Evolutionary conservation across 2,797 vertebrate species (phyloP), one percentile per base, ranked within the genome.

Genomic region (Catamblyrhynchus diadema): DNA sequence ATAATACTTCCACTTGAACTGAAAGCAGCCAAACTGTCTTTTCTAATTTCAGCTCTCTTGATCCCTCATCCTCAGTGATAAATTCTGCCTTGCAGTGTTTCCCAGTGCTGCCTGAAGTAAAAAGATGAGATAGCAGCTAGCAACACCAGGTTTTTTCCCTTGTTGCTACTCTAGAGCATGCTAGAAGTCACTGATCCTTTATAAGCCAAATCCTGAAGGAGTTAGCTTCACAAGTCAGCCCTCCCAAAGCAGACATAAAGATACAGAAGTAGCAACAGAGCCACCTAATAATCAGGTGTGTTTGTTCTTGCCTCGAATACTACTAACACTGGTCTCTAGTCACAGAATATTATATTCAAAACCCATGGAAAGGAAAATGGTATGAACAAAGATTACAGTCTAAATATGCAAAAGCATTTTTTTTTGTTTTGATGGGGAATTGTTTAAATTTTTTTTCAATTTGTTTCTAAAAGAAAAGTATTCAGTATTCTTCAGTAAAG

Each of bases 41-140:
- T 92, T 94, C 91, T 85, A 70, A 82, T 96, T 93, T 92, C 83
- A 73, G 51, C 41, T 89, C 54, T 83, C 88, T 65, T 80, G 47
- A 48, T 74, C 42, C 59, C 56, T 64, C 69, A 35, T 88, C 56
- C 86, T 48, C 6, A 7, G 12, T 23, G 73, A 9, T 33, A 69
- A 94, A 19, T 74, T 96, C 81, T 94, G 62, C 88, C 92, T 90
- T 83, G 35, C 74, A 74, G 78, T 86, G 87, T 91, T 92, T 93
- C 69, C 75, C 37, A 56, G 81, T 57, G 42, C 41, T 81, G 22
- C 81, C 78, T 93, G 59, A 77, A 91, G 70, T 81, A 48, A 89
- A 81, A 81, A 87, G 59, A 62, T 69, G 89, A 95, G 69, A 59
- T 50, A 74, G 79, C 60, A 74, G 71, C 66, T 57, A 89, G 42